Percentiles rank a stretch among this genome's conserved stretches.
These are phyloP conservation scores for Homarus gammarus DNA, from an alignment of 2,888 invertebrate species.

Conservation along the genomic window DNA sequence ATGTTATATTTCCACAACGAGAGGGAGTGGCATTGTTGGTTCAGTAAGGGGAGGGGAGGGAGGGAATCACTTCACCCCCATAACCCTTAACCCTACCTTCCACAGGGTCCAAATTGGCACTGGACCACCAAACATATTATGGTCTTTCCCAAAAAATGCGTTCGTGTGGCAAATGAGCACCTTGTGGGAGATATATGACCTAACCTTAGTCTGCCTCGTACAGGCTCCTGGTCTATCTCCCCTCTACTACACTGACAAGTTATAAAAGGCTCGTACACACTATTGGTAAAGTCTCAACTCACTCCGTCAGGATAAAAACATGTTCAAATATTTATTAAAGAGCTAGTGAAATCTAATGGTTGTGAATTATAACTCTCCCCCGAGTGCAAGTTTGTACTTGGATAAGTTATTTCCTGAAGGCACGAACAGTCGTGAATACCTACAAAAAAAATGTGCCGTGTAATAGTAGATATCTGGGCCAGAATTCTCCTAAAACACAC, in stretches of 20 bases:
- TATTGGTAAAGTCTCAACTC: background rate
- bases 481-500: conserved; percentile 10
- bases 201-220: too few species aligned
- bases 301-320: background rate
- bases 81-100: background rate
- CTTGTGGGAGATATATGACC: too few species aligned
- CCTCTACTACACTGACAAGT: background rate
- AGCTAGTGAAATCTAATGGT: conserved; percentile 16
- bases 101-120: too few species aligned
- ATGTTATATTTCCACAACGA: conserved; percentile 10
- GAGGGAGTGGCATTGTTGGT: background rate
- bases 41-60: background rate
- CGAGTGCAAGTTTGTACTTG: conserved; percentile 37
- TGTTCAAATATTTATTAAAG: conserved; percentile 41
- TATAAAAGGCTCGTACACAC: background rate
- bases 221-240: too few species aligned
- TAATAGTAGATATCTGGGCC: background rate
- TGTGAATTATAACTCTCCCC: conserved; percentile 33
- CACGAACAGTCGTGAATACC: conserved; percentile 8
- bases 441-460: background rate
- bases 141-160: too few species aligned
- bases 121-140: too few species aligned
- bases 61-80: background rate
- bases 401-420: conserved; percentile 17
- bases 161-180: too few species aligned